A percentile compares a stretch with the other conserved stretches of the same genome.
Conservation (phyloP, 2,888 invertebrate genomes). For the Eupithecia subfuscata region DNA sequence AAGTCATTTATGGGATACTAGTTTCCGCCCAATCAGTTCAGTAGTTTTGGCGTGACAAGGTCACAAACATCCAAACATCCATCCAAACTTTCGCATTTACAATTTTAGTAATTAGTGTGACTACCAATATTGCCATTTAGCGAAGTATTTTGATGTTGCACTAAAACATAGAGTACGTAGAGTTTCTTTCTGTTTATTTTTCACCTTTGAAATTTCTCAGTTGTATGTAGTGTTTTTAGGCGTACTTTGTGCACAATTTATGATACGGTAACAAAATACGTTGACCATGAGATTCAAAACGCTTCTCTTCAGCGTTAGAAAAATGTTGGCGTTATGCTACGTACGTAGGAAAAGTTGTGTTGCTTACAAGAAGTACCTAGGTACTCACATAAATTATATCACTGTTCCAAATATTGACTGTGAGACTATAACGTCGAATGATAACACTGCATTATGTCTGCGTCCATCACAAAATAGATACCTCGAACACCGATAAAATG, state of each 20-base stretch:
- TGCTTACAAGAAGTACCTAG: background rate
- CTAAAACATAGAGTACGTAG: no score
- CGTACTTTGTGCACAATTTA: background rate
- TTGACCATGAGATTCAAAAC: slow-evolving; percentile 3
- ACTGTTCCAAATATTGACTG: slow-evolving; percentile 30
- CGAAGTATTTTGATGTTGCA: background rate
- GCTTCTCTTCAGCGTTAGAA: background rate
- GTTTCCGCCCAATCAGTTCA: background rate
- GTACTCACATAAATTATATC: slow-evolving; percentile 2
- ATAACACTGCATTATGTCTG: slow-evolving; percentile 36
- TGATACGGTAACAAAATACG: background rate
- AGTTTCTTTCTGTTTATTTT: background rate
- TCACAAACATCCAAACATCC: background rate
- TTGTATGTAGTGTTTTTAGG: background rate
- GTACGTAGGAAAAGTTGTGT: background rate
- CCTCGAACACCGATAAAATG: slow-evolving; percentile 50
- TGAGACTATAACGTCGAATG: background rate
- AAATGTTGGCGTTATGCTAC: background rate
- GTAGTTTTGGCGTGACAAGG: background rate
- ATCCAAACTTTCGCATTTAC: background rate
- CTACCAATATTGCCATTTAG: background rate
- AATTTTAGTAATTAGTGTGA: background rate
- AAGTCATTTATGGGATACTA: background rate
- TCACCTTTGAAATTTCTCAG: background rate
- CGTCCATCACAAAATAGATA: slow-evolving; percentile 24